Evolutionary conservation across 2,113 vertebrate species (phyloP), one percentile per base, ranked within the genome.

Genomic region (Grammomys surdaster): DNA sequence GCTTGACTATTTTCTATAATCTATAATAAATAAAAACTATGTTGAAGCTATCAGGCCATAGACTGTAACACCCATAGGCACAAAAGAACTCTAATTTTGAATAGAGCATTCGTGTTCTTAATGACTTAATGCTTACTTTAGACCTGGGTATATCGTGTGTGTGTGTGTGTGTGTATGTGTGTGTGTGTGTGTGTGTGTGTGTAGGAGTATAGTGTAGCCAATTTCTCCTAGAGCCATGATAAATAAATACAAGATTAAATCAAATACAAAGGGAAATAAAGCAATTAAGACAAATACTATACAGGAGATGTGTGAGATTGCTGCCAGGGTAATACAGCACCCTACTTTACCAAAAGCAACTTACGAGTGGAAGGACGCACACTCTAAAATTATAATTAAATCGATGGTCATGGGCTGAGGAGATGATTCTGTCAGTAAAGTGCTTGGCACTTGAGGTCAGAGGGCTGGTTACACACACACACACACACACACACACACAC

Each of bases 171-270:
- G 0, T 54, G 12, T n/a, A 20, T 58, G 0, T 54, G 0, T 54
- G 46, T 43, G 82, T 85, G 12, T n/a, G 36, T 58, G 0, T 54
- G 46, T 43, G 82, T 85, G 12, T n/a, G 36, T 58, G 0, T 54
- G 51, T 1, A 6, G 78, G 51, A 51, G 75, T 54, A 36, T 28
- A 40, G 12, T 43, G 58, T 26, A 76, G 58, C 58, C 3, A 65
- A 56, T 56, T 43, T 36, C 16, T 54, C 28, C 22, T 54, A 43
- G 33, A 77, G 82, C 11, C 72, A 33, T 26, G 26, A 93, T 56
- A 46, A 93, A 67, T 93, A 76, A 77, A 60, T 28, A 65, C 28
- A 36, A 93, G 56, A 86, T 67, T 69, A 87, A 93, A 11, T n/a
- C 58, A 63, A 87, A 19, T 36, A 33, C 60, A 75, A 12, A 7